Base-by-base conservation (phyloP, 1,140 invertebrate species). In the Dysdera silvatica region DNA sequence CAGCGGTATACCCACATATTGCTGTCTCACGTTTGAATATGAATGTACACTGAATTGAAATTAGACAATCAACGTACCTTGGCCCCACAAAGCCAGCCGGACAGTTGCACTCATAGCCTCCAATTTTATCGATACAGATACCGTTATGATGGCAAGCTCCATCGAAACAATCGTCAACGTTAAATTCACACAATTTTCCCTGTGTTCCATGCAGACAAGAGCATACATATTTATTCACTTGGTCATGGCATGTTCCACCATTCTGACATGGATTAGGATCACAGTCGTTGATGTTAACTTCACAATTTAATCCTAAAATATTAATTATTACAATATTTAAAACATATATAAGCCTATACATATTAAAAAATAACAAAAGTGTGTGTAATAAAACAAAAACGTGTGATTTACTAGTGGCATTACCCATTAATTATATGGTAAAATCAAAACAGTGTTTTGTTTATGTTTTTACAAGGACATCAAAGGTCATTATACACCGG, bases 131-230 rank as follows among this genome's bases (percentile, higher is more conserved):
- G 40, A 82, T 77, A 71, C 96, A 99, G 0, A 87, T 92, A 2
- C 94, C 95, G 54, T 94, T 95, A 74, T 99, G 98, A 69, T 95
- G 88, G 71, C 96, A 99, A 0, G 95, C 85, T 35, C 87, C 86
- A 8, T 84, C 80, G 12, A 83, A 82, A 72, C 95, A 98, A 70
- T 98, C 92, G 62, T 95, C 86, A 0, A 87, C 83, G 71, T 95
- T 94, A 37, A 92, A 85, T 71, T 95, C 91, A 73, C 92, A 95
- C 12, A 95, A 84, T 47, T 87, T 86, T 8, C 94, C 94, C 4
- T 89, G 72, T 7, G 91, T 95, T 48, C 84, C 94, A 12, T 90
- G 86, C 0, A 91, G 90, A 75, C 94, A 98, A 0, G 90, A 91
- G 73, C 94, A 97, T 10, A 84, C 64, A 94, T 0, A 85, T 83